These are phyloP conservation scores for Shinisaurus crocodilurus DNA, from an alignment of 2,113 vertebrate genomes.

Conservation along the genomic window DNA sequence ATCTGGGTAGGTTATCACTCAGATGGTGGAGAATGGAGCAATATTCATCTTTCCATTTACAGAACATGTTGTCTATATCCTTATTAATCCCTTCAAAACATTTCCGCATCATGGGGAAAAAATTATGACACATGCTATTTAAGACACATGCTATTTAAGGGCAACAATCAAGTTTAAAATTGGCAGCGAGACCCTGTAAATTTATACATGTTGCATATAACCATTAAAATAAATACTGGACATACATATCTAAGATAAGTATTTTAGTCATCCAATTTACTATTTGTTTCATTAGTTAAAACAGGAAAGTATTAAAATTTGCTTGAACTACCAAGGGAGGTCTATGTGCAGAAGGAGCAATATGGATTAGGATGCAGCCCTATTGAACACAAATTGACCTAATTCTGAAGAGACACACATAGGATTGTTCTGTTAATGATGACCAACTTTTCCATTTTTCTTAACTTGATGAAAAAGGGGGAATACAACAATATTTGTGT, in stretches of 20 bases:
- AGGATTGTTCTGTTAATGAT: neutral
- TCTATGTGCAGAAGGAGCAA: neutral
- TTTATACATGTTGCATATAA: neutral
- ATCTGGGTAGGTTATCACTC: neutral
- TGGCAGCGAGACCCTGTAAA: neutral
- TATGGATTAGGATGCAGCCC: neutral
- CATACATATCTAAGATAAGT: neutral
- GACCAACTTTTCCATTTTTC: neutral
- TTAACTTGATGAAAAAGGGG: constrained; percentile 10
- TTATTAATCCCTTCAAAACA: neutral
- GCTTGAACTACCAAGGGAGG: neutral
- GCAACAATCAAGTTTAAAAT: neutral
- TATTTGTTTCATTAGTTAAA: neutral
- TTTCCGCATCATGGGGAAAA: neutral
- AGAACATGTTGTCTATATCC: neutral
- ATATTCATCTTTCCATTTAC: neutral
- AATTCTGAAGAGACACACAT: neutral
- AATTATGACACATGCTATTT: neutral
- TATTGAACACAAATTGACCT: neutral
- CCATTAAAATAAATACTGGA: neutral
- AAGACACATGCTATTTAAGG: neutral
- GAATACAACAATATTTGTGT: constrained; percentile 10
- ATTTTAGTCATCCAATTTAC: neutral
- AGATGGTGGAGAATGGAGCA: neutral
- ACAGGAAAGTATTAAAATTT: neutral